A percentile compares a stretch with the other conserved stretches of the same genome.
Evolutionary conservation across 1,140 invertebrate species (phyloP).

Genomic region (Solenopsis invicta): DNA sequence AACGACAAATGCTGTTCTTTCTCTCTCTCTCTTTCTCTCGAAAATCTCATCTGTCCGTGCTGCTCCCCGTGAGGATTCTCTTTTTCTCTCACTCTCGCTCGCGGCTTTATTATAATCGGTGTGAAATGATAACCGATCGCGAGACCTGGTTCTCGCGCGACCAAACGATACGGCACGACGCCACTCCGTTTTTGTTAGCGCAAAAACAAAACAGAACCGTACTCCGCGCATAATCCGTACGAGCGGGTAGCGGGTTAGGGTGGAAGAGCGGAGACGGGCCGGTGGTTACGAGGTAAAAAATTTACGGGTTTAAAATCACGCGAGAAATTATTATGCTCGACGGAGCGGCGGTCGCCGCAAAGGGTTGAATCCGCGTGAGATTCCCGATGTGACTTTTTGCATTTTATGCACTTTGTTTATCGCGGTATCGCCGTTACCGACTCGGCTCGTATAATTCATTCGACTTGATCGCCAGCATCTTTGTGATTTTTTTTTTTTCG

Average conservation of each 20-base stretch:
- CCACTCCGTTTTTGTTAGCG: conserved; percentile 77
- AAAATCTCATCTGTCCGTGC: conserved; percentile 11
- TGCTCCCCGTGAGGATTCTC: background rate
- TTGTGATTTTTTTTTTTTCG: background rate
- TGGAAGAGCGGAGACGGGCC: conserved; percentile 39
- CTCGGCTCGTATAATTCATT: background rate
- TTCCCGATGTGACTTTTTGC: conserved; percentile 63
- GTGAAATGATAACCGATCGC: conserved; percentile 87
- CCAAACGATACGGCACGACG: conserved; percentile 79
- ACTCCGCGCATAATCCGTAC: conserved; percentile 2
- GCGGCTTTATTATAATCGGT: conserved; percentile 86
- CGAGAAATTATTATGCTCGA: conserved; percentile 86
- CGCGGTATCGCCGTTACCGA: conserved; percentile 10
- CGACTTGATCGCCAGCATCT: conserved; percentile 3
- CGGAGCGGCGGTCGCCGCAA: conserved; percentile 33
- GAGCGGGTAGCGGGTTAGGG: conserved; percentile 27
- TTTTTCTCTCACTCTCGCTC: background rate
- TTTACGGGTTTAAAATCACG: conserved; percentile 87
- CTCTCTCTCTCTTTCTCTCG: conserved; percentile 34
- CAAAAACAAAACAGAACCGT: conserved; percentile 79
- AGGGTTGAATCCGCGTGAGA: conserved; percentile 48
- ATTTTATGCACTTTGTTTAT: conserved; percentile 46
- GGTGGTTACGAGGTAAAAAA: conserved; percentile 84
- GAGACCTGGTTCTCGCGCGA: conserved; percentile 58
- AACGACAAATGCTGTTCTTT: conserved; percentile 27